Percentiles rank a stretch among this genome's conserved stretches.
Conservation (phyloP, 2,888 invertebrate genomes). For the Resseliella maxima region DNA sequence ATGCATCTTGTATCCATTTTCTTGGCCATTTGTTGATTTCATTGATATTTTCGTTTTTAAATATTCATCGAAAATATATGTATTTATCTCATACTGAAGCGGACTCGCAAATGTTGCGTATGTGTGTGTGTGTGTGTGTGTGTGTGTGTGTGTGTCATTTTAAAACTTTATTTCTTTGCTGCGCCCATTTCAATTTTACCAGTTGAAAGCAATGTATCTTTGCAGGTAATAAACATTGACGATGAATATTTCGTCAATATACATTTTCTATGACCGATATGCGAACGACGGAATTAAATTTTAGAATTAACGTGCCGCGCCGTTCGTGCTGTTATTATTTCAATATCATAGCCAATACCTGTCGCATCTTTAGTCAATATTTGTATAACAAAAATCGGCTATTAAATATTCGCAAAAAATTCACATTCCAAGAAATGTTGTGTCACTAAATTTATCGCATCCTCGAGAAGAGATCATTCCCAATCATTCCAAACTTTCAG, state of each 20-base stretch:
- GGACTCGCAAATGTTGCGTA: no score
- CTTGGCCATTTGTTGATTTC: not conserved
- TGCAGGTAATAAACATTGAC: not conserved
- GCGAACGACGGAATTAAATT: constrained; percentile 20
- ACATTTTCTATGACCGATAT: not conserved
- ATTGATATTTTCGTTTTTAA: not conserved
- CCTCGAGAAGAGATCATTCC: not conserved
- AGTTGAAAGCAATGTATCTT: not conserved
- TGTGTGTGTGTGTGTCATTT: no score
- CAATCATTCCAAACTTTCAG: not conserved
- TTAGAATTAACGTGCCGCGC: not conserved
- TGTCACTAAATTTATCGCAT: constrained; percentile 26
- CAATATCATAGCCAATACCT: constrained; percentile 43
- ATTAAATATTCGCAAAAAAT: constrained; percentile 22
- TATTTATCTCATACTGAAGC: not conserved
- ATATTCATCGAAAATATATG: not conserved
- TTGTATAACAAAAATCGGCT: not conserved
- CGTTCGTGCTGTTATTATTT: constrained; percentile 8
- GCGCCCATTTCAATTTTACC: constrained; percentile 22
- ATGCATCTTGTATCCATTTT: constrained; percentile 2
- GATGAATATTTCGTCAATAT: not conserved
- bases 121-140: no score
- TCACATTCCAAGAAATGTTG: constrained; percentile 31
- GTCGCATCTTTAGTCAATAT: constrained; percentile 43
- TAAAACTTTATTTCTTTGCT: not conserved